Conservation (phyloP, 2,888 invertebrate genomes). For the Melipona bicolor region DNA sequence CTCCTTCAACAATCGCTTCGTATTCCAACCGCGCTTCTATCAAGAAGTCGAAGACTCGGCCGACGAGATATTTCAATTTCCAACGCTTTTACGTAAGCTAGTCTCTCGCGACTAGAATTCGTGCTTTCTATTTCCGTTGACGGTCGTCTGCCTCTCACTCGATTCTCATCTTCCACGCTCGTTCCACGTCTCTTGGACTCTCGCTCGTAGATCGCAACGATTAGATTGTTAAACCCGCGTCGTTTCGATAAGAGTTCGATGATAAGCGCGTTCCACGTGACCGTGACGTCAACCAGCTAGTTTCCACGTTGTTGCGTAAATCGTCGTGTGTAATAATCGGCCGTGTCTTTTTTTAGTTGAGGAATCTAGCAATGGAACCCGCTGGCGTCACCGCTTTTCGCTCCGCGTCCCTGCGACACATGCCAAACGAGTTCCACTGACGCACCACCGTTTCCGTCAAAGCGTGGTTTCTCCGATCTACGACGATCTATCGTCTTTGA, state of each 20-base stretch:
- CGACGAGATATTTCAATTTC: not conserved
- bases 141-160: not conserved
- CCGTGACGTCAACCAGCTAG: not conserved
- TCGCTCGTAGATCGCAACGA: not conserved
- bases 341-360: conserved; percentile 4
- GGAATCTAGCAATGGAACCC: not conserved
- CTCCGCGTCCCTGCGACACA: not conserved
- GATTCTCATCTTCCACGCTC: conserved; percentile 1
- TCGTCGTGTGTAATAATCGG: conserved; percentile 6
- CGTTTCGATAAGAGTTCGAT: not conserved
- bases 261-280: not conserved
- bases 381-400: not conserved
- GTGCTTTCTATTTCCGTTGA: conserved; percentile 7
- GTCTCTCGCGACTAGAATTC: not conserved
- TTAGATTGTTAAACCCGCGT: not conserved
- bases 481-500: not conserved
- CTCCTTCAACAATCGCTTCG: conserved; percentile 5
- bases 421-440: conserved; percentile 9
- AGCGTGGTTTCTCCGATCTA: not conserved
- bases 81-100: conserved; percentile 25
- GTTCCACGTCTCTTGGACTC: not conserved
- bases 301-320: conserved; percentile 5
- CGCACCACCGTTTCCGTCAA: not conserved
- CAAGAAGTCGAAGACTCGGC: not conserved
- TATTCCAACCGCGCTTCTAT: not conserved